Base-by-base conservation (phyloP, 2,113 vertebrate genomes). In the Dipodomys spectabilis region DNA sequence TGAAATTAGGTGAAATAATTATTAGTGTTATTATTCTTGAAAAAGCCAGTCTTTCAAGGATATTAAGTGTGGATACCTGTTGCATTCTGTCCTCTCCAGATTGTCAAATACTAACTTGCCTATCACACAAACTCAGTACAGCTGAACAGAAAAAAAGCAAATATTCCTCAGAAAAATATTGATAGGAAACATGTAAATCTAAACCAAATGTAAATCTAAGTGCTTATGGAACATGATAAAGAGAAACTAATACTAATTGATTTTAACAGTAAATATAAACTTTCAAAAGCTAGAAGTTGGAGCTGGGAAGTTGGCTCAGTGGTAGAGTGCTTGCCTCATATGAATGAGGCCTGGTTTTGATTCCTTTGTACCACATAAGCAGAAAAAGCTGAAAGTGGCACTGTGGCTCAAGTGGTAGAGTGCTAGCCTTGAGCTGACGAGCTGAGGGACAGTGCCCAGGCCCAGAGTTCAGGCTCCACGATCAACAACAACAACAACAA, bases 141-240 rank as follows among this genome's bases (percentile, higher is more conserved):
- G 49, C 74, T 82, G n/a, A 89, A 86, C 27, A 94, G 20, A 83
- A 96, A 67, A 39, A 39, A 89, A 81, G 44, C 74, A 85, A 79
- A 62, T 49, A 74, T 79, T 79, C 8, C 35, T 39, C 30, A 90
- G 49, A 15, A 82, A 79, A 57, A 57, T 90, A 94, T 44, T 62
- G 16, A 44, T 53, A 88, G 49, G 84, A 95, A 68, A 57, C 86
- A 39, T 69, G 23, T 86, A 30, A 88, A 53, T 95, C 71, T 11
- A 84, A 85, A 57, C 64, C 84, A 64, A 94, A 78, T n/a, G 18
- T n/a, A 95, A 96, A 89, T 88, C 57, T 62, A 85, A 77, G 18
- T 77, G 84, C 57, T 94, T 88, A 73, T 0, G 77, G 22, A 88
- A 1, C 13, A 78, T 73, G 2, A 62, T 67, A 44, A 85, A 80